These are phyloP conservation scores for Eristalis tenax DNA, from an alignment of 2,888 invertebrate species.

Conservation along the genomic window DNA sequence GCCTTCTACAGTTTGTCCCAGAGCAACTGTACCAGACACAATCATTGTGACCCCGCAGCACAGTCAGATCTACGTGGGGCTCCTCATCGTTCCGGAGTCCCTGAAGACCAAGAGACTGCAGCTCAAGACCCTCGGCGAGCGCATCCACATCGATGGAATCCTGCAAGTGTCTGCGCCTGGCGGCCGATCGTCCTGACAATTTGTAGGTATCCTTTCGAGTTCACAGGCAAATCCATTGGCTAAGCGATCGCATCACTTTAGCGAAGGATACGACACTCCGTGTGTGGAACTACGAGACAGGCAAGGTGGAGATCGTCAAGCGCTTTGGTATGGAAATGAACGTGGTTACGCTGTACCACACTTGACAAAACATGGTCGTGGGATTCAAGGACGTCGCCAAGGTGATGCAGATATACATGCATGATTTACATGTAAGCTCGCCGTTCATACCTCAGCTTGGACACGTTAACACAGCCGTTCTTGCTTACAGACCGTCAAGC, in stretches of 20 bases:
- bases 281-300: slow-evolving; percentile 95
- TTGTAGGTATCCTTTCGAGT: slow-evolving; percentile 74
- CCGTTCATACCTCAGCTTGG: neutral
- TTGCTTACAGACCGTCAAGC: slow-evolving; percentile 81
- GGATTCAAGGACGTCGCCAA: slow-evolving; percentile 95
- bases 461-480: slow-evolving; percentile 79
- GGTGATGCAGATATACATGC: slow-evolving; percentile 92
- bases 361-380: slow-evolving; percentile 91
- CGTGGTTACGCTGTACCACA: slow-evolving; percentile 87
- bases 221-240: neutral
- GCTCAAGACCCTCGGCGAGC: slow-evolving; percentile 87
- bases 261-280: slow-evolving; percentile 91
- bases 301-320: slow-evolving; percentile 89
- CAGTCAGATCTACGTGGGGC: slow-evolving; percentile 87
- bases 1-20: too few species aligned
- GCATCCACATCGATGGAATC: slow-evolving; percentile 91
- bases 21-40: slow-evolving; percentile 79
- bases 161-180: slow-evolving; percentile 90
- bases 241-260: too few species aligned
- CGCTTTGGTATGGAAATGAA: slow-evolving; percentile 90
- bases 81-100: slow-evolving; percentile 84
- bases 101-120: slow-evolving; percentile 83
- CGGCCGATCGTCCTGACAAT: slow-evolving; percentile 94
- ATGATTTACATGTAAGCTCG: slow-evolving; percentile 86
- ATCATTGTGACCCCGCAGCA: slow-evolving; percentile 85